Conservation (phyloP, 2,888 invertebrate genomes). For the Marronus borbonicus region DNA sequence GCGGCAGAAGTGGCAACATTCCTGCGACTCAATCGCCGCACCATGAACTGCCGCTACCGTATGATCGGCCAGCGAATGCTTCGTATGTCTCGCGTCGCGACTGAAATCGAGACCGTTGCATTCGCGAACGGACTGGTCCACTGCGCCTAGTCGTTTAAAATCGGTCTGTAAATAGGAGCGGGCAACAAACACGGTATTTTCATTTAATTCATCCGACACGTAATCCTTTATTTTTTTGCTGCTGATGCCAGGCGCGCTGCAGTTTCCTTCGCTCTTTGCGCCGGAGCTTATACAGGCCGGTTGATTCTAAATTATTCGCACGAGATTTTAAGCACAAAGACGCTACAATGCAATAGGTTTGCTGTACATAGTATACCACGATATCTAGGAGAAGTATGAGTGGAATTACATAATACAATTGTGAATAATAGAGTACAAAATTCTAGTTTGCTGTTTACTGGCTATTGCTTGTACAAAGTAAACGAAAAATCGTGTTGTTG, state of each 20-base stretch:
- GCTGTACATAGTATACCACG: too few species aligned
- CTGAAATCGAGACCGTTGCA: background rate
- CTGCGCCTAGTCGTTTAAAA: conserved; percentile 30
- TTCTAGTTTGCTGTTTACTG: too few species aligned
- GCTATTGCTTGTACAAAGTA: too few species aligned
- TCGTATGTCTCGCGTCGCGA: background rate
- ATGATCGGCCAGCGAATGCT: conserved; percentile 42
- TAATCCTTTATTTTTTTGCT: conserved; percentile 41
- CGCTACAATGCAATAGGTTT: too few species aligned
- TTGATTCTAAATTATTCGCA: too few species aligned
- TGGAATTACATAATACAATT: too few species aligned
- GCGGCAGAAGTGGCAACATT: conserved; percentile 52
- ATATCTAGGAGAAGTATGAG: too few species aligned
- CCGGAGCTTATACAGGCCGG: too few species aligned
- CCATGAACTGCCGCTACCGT: conserved; percentile 51
- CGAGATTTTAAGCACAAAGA: too few species aligned
- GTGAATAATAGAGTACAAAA: too few species aligned
- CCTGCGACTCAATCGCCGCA: conserved; percentile 53
- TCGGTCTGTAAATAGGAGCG: conserved; percentile 25
- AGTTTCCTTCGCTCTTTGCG: conserved; percentile 12
- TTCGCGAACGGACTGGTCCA: conserved; percentile 16
- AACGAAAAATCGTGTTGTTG: too few species aligned
- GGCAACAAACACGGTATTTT: conserved; percentile 38
- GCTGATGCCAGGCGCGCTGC: conserved; percentile 1
- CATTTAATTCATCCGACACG: conserved; percentile 44